Base-by-base conservation (phyloP, 2,888 invertebrate genomes). In the Rhagophthalmus giganteus region DNA sequence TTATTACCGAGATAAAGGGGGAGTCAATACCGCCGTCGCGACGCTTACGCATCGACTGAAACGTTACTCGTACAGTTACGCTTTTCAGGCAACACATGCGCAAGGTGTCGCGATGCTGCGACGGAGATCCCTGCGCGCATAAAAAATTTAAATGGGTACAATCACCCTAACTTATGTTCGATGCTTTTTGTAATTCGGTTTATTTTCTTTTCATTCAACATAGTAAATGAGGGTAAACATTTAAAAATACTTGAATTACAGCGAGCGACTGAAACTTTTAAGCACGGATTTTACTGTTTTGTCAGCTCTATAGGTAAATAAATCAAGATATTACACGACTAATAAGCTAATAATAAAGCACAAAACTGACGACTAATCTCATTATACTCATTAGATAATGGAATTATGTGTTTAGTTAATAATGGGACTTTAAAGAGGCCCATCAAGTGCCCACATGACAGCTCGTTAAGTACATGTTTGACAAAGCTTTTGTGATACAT, bases 1-100 rank as follows among this genome's bases (percentile, higher is more conserved):
- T 28, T 31, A 31, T 24, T 14, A 30, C 40, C 31, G 28, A 11
- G 20, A 38, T 14, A 35, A 27, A 15, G 11, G 35, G 56, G n/a
- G n/a, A n/a, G 44, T 53, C 49, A 49, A 49, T 49, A 52, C 42
- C 42, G 46, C 64, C 66, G 66, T 65, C 67, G 66, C 67, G 64
- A 58, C 67, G 66, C 53, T 54, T 40, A 40, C 50, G 50, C 61
- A 60, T 61, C 59, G 61, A 65, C 65, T 63, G 63, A 59, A 58
- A 51, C 46, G 20, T 44, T 48, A 51, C 42, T 41, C 51, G 35
- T 47, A 55, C 34, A 25, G 41, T 30, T 39, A 14, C 35, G 41
- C 41, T 41, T 41, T 30, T 15, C 31, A 24, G 15, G 16, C 26
- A 27, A 27, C 39, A 39, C 45, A 34, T 52, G 52, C 52, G 52